phyloP scores from a whole-genome alignment of 2,113 vertebrate species.

The Australoheros scitulus region DNA sequence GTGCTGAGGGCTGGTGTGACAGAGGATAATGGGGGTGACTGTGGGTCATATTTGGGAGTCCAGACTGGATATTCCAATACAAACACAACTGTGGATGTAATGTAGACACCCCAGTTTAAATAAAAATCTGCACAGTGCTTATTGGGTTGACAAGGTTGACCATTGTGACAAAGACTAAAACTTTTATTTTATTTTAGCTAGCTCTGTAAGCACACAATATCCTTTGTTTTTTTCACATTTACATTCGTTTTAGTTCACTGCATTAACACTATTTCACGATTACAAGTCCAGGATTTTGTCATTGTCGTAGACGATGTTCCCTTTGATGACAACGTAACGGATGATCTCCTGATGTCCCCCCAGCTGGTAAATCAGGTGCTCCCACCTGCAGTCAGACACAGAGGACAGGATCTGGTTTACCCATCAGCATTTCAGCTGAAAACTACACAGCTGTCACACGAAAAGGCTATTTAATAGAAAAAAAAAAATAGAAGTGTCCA shows the following conservation, averaged over 20 bases:
- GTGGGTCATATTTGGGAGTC: too few species aligned
- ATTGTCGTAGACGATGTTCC: conserved; percentile 86
- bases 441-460: too few species aligned
- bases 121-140: neutral
- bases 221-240: neutral
- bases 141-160: neutral
- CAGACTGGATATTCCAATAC: too few species aligned
- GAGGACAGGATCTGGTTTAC: neutral
- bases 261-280: neutral
- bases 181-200: neutral
- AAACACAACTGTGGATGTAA: too few species aligned
- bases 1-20: too few species aligned
- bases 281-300: conserved; percentile 70
- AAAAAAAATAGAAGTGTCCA: too few species aligned
- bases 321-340: conserved; percentile 89
- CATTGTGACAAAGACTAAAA: neutral
- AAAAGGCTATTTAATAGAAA: too few species aligned
- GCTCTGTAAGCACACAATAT: neutral
- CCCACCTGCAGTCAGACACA: conserved; percentile 84
- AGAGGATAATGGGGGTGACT: too few species aligned
- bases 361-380: conserved; percentile 97
- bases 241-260: neutral
- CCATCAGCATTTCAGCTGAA: neutral
- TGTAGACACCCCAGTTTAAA: too few species aligned
- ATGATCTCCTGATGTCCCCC: conserved; percentile 91